Evolutionary conservation across 2,797 vertebrate genomes (phyloP).

Genomic region (Gallinago stenura): DNA sequence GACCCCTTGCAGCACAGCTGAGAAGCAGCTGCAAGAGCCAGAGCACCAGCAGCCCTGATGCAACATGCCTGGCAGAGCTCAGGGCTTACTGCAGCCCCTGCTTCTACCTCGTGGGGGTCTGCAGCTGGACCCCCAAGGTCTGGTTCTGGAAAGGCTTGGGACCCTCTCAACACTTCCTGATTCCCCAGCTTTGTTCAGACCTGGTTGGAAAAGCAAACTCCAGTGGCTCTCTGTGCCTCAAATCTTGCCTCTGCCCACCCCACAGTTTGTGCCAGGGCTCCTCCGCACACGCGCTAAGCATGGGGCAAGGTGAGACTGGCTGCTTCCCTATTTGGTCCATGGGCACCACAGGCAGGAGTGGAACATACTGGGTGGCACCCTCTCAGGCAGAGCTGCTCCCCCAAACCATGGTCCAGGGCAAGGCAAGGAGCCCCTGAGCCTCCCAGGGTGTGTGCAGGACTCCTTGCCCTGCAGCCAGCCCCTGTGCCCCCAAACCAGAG

Average conservation of each 20-base stretch:
- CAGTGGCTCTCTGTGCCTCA: neutral
- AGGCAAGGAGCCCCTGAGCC: neutral
- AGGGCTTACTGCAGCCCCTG: too few relatives aligned
- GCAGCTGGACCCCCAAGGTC: neutral
- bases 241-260: neutral
- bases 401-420: rapidly evolving
- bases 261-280: neutral
- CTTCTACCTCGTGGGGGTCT: rapidly evolving
- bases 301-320: neutral
- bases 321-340: rapidly evolving
- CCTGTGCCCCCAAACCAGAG: neutral
- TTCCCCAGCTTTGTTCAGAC: neutral
- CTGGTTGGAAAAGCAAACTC: neutral
- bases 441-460: rapidly evolving
- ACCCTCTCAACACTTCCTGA: neutral
- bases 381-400: neutral
- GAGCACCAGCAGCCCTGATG: neutral
- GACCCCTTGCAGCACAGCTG: neutral
- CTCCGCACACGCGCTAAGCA: rapidly evolving
- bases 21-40: neutral
- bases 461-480: neutral
- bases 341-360: neutral
- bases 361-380: neutral
- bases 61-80: neutral
- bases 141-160: neutral